A percentile compares a stretch with the other conserved stretches of the same genome.
Evolutionary conservation across 1,140 invertebrate genomes (phyloP).

Genomic region (Drosophila leontia): DNA sequence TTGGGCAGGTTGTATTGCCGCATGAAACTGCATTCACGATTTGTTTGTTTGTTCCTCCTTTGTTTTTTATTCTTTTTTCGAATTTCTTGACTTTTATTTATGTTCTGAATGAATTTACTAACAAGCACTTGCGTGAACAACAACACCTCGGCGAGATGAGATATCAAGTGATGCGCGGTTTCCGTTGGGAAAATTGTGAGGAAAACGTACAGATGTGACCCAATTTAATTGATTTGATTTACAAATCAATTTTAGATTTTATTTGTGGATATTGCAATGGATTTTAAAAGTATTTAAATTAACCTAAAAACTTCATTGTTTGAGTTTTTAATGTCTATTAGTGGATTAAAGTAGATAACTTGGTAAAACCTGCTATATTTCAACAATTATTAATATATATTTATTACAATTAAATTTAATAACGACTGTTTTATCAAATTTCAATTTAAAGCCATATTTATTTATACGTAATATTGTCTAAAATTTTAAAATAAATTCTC

Average conservation of each 20-base stretch:
- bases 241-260: not conserved
- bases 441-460: not conserved
- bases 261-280: not conserved
- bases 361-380: not conserved
- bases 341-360: not conserved
- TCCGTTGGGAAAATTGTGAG: not conserved
- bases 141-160: constrained; percentile 24
- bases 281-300: not conserved
- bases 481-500: too few relatives aligned
- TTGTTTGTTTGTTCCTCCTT: constrained; percentile 34
- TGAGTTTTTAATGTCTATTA: not conserved
- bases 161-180: constrained; percentile 6
- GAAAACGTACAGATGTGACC: constrained; percentile 16
- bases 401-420: too few relatives aligned
- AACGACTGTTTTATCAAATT: not conserved
- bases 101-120: constrained; percentile 30
- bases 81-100: constrained; percentile 15
- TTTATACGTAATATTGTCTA: not conserved
- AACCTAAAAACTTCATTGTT: not conserved
- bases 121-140: constrained; percentile 31
- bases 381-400: not conserved
- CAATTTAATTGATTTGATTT: constrained; percentile 5
- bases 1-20: constrained; percentile 89
- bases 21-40: constrained; percentile 55
- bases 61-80: not conserved